Conservation (phyloP, 1,140 invertebrate genomes). For the Ruditapes philippinarum region DNA sequence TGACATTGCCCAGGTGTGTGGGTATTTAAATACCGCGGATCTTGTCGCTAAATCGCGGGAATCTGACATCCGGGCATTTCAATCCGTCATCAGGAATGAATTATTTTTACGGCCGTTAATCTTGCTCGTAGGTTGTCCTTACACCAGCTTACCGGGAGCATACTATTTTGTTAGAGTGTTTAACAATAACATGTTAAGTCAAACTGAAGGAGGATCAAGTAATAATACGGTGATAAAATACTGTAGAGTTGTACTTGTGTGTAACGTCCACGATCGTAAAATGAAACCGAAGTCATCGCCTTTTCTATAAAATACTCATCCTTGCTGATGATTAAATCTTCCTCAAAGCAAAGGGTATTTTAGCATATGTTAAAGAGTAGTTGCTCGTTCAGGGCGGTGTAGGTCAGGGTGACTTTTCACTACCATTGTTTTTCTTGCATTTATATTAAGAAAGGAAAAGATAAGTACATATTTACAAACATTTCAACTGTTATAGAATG, state of each 20-base stretch:
- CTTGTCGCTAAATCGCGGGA: conserved; percentile 32
- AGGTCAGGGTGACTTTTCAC: no score
- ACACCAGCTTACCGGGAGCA: background rate
- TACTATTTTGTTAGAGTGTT: conserved; percentile 2
- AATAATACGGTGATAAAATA: conserved; percentile 21
- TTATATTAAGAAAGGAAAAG: no score
- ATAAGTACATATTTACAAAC: no score
- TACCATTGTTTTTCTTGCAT: no score
- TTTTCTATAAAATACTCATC: no score
- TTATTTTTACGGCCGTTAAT: conserved; percentile 7
- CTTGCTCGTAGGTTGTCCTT: background rate
- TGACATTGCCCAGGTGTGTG: conserved; percentile 51
- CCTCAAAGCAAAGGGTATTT: no score
- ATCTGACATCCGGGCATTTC: conserved; percentile 8
- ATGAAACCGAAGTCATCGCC: no score
- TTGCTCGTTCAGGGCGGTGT: no score
- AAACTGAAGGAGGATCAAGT: conserved; percentile 8
- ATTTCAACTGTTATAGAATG: no score
- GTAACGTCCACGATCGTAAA: background rate
- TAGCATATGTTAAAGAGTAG: no score
- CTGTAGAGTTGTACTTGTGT: background rate
- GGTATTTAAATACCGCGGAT: conserved; percentile 37
- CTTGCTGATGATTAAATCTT: no score
- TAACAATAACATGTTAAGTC: conserved; percentile 55
- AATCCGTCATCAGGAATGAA: background rate